Evolutionary conservation across 2,797 vertebrate species (phyloP), one percentile per base, ranked within the genome.

Genomic region (Phyllotis vaccarum): DNA sequence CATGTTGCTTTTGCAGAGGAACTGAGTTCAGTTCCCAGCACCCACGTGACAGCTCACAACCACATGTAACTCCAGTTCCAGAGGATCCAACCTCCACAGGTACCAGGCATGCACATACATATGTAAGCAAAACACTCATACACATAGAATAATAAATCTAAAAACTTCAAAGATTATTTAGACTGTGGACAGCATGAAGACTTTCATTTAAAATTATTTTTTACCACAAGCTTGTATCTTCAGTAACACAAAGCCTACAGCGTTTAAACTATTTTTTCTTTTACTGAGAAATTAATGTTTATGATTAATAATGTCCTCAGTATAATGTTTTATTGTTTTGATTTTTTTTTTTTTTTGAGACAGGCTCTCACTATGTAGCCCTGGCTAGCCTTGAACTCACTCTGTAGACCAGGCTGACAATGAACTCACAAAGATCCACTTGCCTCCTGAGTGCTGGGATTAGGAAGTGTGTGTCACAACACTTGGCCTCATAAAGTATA

Each of bases 201-300:
- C 37, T 40, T 96, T 81, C 11, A 7, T 81, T 89, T 54, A 94
- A 90, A 82, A 90, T 66, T 37, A 68, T 76, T 83, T 92, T 85
- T n/a, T n/a, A 68, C 68, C 17, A 64, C 5, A 64, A 96, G 21
- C 24, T 91, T 93, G 86, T 79, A 92, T 79, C 49, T n/a, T 79
- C 29, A 40, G 17, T 27, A 64, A 24, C 34, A 95, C 74, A 62
- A 56, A 11, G 64, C 0, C 58, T 80, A 56, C 58, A 49, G 8
- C 46, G 43, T 79, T 86, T 85, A 60, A 85, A 89, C 31, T 40
- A 27, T 27, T 62, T 29, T 34, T 16, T 49, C 12, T 85, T 72
- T 91, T 54, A 62, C n/a, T 78, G 72, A 93, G 90, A 95, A 90
- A 40, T 80, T 37, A 90, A 12, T 60, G 27, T 37, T 49, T 87